phyloP scores from a whole-genome alignment of 2,797 vertebrate species.

The Buceros bicornis region DNA sequence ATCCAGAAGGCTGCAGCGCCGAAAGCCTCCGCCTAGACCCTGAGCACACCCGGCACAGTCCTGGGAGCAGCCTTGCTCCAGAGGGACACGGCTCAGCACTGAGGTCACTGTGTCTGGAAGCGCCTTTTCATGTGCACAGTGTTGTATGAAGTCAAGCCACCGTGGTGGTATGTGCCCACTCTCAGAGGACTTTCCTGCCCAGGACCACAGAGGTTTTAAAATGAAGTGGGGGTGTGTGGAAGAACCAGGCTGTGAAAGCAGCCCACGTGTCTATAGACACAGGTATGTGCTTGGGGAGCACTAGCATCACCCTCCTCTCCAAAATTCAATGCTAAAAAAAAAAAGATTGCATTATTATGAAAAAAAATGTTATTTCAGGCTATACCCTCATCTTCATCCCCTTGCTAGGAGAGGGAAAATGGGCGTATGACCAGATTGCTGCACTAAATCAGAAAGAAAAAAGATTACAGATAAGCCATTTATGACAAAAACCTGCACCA shows the following conservation, averaged over 20 bases:
- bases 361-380: not conserved
- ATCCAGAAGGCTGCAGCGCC: not conserved
- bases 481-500: constrained; percentile 14
- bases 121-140: rapidly evolving
- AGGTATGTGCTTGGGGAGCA: not conserved
- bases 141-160: not conserved
- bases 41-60: not conserved
- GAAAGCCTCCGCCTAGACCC: not conserved
- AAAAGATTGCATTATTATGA: not conserved
- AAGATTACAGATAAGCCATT: constrained; percentile 54
- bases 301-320: rapidly evolving
- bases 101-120: not conserved
- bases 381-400: not conserved
- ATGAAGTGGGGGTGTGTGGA: not conserved
- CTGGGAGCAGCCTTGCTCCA: rapidly evolving
- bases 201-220: not conserved
- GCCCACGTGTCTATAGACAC: rapidly evolving
- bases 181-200: not conserved
- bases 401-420: not conserved
- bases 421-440: not conserved
- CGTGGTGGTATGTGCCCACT: rapidly evolving
- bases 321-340: not conserved
- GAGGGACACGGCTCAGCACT: not conserved
- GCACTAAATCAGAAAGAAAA: not conserved
- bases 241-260: not conserved